Conservation (phyloP, 2,113 vertebrate genomes). For the Otus sunia region DNA sequence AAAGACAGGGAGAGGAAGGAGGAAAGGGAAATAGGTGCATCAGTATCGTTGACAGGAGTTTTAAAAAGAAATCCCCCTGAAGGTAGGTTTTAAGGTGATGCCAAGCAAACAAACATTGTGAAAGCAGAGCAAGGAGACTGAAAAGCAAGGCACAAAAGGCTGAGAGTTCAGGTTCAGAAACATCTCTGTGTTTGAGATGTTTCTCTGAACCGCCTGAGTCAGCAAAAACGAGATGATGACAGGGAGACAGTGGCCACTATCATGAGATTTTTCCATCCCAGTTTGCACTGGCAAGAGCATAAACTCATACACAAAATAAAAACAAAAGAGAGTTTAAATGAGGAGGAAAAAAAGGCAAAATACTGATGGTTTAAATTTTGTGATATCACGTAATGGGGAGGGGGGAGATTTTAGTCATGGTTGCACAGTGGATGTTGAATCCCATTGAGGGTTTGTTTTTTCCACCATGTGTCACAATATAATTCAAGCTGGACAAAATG, state of each 20-base stretch:
- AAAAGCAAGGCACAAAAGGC: not conserved
- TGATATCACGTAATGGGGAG: fast-evolving
- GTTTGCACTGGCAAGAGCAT: not conserved
- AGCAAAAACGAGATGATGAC: not conserved
- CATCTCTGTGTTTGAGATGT: not conserved
- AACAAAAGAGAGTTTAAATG: not conserved
- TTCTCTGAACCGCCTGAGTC: not conserved
- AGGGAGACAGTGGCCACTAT: not conserved
- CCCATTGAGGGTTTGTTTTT: not conserved
- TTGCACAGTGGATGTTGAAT: not conserved
- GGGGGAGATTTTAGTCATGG: not conserved
- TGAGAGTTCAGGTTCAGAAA: not conserved
- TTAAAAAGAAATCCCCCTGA: not conserved
- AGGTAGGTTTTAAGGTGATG: not conserved
- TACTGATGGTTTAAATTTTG: not conserved
- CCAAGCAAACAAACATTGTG: not conserved
- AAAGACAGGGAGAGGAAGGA: not conserved
- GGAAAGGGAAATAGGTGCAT: not conserved
- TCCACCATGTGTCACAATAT: fast-evolving
- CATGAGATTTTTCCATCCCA: not conserved
- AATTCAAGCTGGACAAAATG: not conserved
- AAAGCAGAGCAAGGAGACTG: not conserved
- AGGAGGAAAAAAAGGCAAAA: not conserved
- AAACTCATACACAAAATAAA: not conserved
- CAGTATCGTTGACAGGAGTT: not conserved